Conservation (phyloP, 1,140 invertebrate genomes). For the Streblospio benedicti region DNA sequence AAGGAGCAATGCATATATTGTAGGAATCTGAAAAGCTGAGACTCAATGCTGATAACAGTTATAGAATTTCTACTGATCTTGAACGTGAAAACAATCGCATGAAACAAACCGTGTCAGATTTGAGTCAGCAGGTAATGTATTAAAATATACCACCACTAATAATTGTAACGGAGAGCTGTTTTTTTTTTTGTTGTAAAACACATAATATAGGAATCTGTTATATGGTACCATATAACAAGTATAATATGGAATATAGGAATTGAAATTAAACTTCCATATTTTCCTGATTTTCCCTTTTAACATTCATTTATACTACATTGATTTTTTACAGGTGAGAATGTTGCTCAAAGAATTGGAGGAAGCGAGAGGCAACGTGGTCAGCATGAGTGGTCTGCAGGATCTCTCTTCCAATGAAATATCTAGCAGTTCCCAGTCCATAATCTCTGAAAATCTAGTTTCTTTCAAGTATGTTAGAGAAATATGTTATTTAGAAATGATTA, state of each 20-base stretch:
- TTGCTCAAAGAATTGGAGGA: conserved; percentile 80
- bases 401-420: conserved; percentile 29
- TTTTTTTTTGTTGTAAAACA: no score
- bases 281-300: no score
- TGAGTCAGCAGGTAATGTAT: conserved; percentile 60
- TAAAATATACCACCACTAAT: no score
- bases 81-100: conserved; percentile 68
- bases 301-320: no score
- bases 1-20: no score
- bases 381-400: conserved; percentile 24
- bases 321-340: conserved; percentile 56
- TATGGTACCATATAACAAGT: no score
- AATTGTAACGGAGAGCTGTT: no score
- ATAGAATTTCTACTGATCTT: conserved; percentile 58
- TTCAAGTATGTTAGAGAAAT: conserved; percentile 56
- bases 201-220: no score
- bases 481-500: no score
- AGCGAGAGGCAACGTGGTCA: conserved; percentile 49
- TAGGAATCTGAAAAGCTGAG: conserved; percentile 62
- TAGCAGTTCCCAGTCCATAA: conserved; percentile 57
- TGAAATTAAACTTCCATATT: no score
- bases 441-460: conserved; percentile 73
- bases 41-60: conserved; percentile 61
- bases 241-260: no score
- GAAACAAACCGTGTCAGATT: conserved; percentile 64